Evolutionary conservation across 2,797 vertebrate species (phyloP), one percentile per base, ranked within the genome.

Genomic region (Poecilia wingei): DNA sequence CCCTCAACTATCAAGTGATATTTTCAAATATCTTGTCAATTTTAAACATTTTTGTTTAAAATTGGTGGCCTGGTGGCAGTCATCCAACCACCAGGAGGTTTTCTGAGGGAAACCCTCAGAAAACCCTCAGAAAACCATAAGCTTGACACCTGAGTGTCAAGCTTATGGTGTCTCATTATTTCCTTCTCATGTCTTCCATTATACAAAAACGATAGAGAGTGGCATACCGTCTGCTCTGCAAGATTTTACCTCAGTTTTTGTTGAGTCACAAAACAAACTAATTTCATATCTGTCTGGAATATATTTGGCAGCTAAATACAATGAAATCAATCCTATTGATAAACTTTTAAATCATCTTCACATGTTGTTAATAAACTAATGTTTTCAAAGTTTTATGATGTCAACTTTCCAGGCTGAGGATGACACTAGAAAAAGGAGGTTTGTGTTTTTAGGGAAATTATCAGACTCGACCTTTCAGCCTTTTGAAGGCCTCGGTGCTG

Each of bases 401-500:
- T 39, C 41, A 39, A 70, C 55, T 55, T 68, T 77, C 20, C 31
- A 28, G 36, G 14, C 7, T 69, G 18, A 22, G 78, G 18, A 78
- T 45, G 16, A 53, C 41, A 59, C 69, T 47, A 53, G 10, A 74
- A 51, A 39, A 70, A 25, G 13, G 2, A 59, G n/a, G 43, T n/a
- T 70, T 75, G 41, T 55, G 68, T 45, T 41, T 41, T 53, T 74
- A 72, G 43, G 74, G 46, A 86, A 76, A 82, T 66, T 51, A 80
- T 41, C 8, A 57, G 3, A 6, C 74, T 84, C 80, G 89, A 98
- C 98, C 98, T 98, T 99, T 99, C 9, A 99, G 94, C 80, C 97
- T 97, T 80, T 99, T 99, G 1, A 99, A 96, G 0, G 98, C 99
- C 85, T 99, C 98, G 0, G 97, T 96, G 94, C 97, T 99, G 93